Base-by-base conservation (phyloP, 2,888 invertebrate species). In the Drosophila sordidula region DNA sequence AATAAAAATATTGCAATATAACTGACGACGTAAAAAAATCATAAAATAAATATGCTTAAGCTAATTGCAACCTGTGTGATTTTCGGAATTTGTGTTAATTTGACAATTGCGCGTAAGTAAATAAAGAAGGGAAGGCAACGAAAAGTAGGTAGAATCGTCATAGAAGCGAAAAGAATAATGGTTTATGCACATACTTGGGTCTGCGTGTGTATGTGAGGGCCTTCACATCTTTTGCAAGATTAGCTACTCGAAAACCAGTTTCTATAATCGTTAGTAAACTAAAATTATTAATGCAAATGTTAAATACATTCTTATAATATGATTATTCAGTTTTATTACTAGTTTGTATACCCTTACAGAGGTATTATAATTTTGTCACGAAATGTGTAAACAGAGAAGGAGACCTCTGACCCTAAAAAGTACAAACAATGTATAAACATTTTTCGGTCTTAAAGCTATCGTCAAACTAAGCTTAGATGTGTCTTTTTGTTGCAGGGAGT, bases 91-190 rank as follows among this genome's bases (percentile, higher is more conserved):
- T 68, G 41, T 61, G 47, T 70, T 4, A 65, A 68, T 52, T 65
- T 66, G 50, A 39, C 75, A 5, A 63, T 51, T 25, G 78, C 84
- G 46, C 89, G 84, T 84, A 83, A 84, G 84, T 84, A 78, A 55
- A 65, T 52, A 58, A 32, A 36, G 5, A 9, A 16, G 12, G 9
- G 42, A 16, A 51, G 32, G 16, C 1, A n/a, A 29, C 32, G 50
- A 54, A 66, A 54, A 42, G 16, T 44, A 29, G 38, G 16, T 55
- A 2, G 41, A 73, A 50, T 70, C 52, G 9, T 36, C 38, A 47
- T 46, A 69, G 39, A 69, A 50, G 9, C 38, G 14, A 22, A 25
- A 47, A 66, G 41, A 56, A 63, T 58, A 52, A 44, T 45, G 25
- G 75, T 57, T 41, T 46, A 61, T 45, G 25, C 42, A 63, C 14